Evolutionary conservation across 2,797 vertebrate species (phyloP), one percentile per base, ranked within the genome.

Genomic region (Alectoris magna): DNA sequence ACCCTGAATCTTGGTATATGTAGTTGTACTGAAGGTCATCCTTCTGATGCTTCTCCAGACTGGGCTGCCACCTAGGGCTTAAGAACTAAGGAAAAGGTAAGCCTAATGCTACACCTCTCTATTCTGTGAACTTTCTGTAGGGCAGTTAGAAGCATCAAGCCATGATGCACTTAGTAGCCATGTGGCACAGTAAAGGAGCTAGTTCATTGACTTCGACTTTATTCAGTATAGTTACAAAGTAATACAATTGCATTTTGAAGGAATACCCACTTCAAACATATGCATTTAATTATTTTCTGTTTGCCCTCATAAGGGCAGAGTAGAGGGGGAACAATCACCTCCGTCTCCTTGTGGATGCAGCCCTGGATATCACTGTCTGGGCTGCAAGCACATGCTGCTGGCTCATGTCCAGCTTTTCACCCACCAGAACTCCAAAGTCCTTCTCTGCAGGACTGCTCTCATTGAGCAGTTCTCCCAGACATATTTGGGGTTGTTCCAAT

Each of bases 1-100:
- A 74, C 23, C 46, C 44, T 78, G 14, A 31, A 39, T 38, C 11
- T 4, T 3, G 8, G 22, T 0, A 0, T 22, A 6, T 10, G 14
- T 16, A 48, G 2, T 36, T 82, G n/a, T 46, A 27, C 64, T 70
- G 44, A 56, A 88, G 10, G 31, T 14, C 36, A 59, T 18, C 44
- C 29, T 86, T 74, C 48, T 73, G 21, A 17, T n/a, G 11, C 3
- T 3, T 51, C 38, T 73, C 31, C 62, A 77, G 75, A 48, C 27
- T 68, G 31, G 73, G 4, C 14, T 92, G 23, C 26, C 17, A 69
- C 77, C 38, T 58, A 21, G 6, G 6, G 2, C 15, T 51, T 39
- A 31, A 60, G 29, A 8, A 90, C 63, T 38, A 19, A 63, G 24
- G 27, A 74, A 89, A 67, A 18, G 15, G 13, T 39, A 70, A 21